Percentiles rank a stretch among this genome's conserved stretches.
Conservation (phyloP, 2,888 invertebrate genomes). For the Mythimna lalbum region DNA sequence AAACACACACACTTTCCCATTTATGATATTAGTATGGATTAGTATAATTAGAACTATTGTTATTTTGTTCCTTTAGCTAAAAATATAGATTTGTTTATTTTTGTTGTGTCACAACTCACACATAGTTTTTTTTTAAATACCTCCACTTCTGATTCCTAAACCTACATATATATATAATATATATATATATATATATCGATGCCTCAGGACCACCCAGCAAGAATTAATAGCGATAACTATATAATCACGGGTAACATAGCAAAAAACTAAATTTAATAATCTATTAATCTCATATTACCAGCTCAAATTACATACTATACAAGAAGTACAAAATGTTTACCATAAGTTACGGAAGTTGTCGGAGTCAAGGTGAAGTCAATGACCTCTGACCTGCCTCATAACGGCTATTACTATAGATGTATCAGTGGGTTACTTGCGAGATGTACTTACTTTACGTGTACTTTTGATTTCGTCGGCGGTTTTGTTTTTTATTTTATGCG, state of each 20-base stretch:
- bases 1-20: no score
- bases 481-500: background rate
- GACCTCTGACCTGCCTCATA: constrained; percentile 68
- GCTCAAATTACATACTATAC: constrained; percentile 7
- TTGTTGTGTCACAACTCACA: no score
- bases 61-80: no score
- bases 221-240: background rate
- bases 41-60: no score
- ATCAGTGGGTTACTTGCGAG: constrained; percentile 14
- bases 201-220: background rate
- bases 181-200: no score
- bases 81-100: no score
- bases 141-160: no score
- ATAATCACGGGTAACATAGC: background rate
- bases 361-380: constrained; percentile 73
- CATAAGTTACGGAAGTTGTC: constrained; percentile 65
- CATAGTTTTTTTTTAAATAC: no score
- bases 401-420: constrained; percentile 19
- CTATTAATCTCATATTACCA: constrained; percentile 28
- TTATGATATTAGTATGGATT: no score
- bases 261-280: constrained; percentile 25
- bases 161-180: no score
- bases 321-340: constrained; percentile 17
- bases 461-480: constrained; percentile 45
- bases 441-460: constrained; percentile 28